Conservation (phyloP, 2,797 vertebrate species). For the Tinamus major region DNA sequence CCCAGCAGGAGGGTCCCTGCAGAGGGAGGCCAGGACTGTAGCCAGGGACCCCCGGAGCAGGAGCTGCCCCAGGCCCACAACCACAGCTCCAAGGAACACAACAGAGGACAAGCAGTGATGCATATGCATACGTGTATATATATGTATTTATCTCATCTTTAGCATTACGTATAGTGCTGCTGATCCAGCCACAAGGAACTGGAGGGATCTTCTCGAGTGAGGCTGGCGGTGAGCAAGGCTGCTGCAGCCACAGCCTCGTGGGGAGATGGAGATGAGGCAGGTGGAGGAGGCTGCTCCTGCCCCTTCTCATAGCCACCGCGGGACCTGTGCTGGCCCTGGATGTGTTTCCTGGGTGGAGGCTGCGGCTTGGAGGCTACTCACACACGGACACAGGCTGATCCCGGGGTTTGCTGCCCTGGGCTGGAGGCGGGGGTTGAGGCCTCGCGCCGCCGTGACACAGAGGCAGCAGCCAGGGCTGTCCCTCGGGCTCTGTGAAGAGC, state of each 20-base stretch:
- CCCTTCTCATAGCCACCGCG: accelerated
- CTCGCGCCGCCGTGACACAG: no score
- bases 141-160: background rate
- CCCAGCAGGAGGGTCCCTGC: no score
- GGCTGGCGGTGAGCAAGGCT: no score
- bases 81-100: background rate
- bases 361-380: background rate
- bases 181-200: background rate
- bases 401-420: no score
- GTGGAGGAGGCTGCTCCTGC: accelerated
- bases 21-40: no score
- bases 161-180: accelerated
- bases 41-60: no score
- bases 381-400: accelerated
- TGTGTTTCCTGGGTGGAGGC: accelerated
- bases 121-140: accelerated
- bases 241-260: background rate
- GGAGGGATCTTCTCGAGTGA: background rate
- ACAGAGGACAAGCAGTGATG: accelerated
- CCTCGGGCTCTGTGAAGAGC: no score
- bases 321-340: background rate
- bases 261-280: no score
- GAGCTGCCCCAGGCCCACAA: no score
- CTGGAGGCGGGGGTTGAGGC: no score
- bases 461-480: no score